Conservation (phyloP, 1,140 invertebrate species). For the Drosophila prosaltans region DNA sequence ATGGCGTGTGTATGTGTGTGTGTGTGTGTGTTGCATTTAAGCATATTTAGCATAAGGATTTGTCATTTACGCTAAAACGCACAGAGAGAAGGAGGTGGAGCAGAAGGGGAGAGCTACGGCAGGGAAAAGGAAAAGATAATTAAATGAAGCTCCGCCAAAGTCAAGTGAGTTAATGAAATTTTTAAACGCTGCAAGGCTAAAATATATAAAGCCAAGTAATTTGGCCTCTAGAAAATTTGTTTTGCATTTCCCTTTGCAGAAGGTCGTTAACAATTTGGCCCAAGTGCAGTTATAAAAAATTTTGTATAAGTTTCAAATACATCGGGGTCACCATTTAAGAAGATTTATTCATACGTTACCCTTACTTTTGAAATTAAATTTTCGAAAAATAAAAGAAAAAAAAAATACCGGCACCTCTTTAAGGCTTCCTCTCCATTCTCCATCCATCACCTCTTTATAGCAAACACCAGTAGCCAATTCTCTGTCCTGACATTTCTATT, state of each 20-base stretch:
- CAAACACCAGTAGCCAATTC: conserved; percentile 45
- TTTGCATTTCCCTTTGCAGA: no score
- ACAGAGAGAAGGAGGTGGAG: conserved; percentile 2
- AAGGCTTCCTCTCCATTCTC: neutral
- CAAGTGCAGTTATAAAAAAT: neutral
- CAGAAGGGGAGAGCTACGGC: neutral
- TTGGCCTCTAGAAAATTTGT: neutral
- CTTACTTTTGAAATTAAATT: no score
- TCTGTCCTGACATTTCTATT: conserved; percentile 76
- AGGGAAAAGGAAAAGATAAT: conserved; percentile 56
- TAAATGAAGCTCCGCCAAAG: conserved; percentile 62
- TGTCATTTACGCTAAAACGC: conserved; percentile 76
- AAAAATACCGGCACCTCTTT: neutral
- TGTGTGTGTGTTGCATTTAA: conserved; percentile 71
- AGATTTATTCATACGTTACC: neutral
- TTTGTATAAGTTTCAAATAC: neutral
- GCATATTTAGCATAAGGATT: conserved; percentile 82
- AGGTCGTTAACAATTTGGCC: no score
- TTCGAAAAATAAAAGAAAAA: no score
- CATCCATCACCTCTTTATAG: neutral
- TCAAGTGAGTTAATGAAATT: conserved; percentile 73
- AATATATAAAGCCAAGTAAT: conserved; percentile 7
- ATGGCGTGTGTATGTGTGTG: conserved; percentile 15
- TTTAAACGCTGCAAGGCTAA: conserved; percentile 50
- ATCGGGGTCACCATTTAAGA: neutral